Evolutionary conservation across 1,140 invertebrate genomes (phyloP).

Genomic region (Delia radicum): DNA sequence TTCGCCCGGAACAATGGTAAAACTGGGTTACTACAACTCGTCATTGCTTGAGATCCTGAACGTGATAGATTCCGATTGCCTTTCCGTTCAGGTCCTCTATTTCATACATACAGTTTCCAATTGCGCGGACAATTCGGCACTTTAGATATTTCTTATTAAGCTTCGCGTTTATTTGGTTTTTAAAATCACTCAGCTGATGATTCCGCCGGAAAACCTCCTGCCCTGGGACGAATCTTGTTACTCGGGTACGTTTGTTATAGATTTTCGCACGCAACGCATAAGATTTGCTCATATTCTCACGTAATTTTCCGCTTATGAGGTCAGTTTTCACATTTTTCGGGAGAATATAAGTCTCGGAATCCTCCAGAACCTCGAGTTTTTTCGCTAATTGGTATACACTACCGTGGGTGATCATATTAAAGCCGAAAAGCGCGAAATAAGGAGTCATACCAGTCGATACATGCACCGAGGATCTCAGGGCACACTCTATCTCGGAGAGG

Average conservation of each 20-base stretch:
- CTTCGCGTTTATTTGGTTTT: not conserved
- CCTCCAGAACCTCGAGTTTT: not conserved
- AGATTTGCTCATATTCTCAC: not conserved
- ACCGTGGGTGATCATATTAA: not conserved
- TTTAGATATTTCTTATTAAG: not conserved
- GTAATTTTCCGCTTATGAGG: not conserved
- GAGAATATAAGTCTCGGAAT: not conserved
- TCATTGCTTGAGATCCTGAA: not conserved
- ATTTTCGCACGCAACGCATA: not conserved
- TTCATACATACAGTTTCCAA: not conserved
- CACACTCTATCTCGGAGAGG: no score
- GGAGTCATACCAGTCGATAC: no score
- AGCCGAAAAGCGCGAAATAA: no score
- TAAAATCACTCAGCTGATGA: not conserved
- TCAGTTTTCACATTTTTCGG: not conserved
- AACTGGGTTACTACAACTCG: no score
- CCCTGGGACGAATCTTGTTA: not conserved
- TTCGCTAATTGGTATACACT: not conserved
- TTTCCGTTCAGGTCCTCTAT: not conserved
- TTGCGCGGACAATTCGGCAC: not conserved
- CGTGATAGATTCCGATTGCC: not conserved
- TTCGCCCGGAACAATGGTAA: no score
- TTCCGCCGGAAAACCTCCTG: not conserved
- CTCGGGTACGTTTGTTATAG: no score
- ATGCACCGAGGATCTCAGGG: no score